Conservation (phyloP, 2,797 vertebrate genomes). For the Prunella strophiata region DNA sequence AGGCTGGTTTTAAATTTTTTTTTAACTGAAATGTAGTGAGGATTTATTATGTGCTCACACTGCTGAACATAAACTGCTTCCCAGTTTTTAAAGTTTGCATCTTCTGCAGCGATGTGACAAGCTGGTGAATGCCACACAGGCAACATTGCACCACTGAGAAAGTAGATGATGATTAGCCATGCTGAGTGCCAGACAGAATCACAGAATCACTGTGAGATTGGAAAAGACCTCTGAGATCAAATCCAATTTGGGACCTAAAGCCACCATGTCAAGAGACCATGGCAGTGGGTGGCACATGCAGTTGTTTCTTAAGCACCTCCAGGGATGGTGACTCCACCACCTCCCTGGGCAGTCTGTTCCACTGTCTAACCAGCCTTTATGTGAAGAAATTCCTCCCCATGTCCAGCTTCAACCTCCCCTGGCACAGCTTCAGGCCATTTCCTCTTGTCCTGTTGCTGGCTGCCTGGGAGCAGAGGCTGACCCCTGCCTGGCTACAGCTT, state of each 20-base stretch:
- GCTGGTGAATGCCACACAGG: neutral
- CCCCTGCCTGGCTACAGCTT: fast-evolving
- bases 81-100: neutral
- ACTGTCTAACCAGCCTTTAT: neutral
- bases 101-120: neutral
- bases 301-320: neutral
- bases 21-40: neutral
- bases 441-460: fast-evolving
- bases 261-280: neutral
- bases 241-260: fast-evolving
- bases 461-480: fast-evolving
- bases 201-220: neutral
- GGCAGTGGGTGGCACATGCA: neutral
- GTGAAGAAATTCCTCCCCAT: neutral
- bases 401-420: neutral
- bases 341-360: neutral
- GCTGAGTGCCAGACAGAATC: neutral
- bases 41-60: neutral
- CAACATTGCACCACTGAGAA: neutral
- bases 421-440: fast-evolving
- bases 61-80: neutral
- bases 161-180: neutral
- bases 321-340: neutral
- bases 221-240: neutral
- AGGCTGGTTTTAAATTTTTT: neutral